Evolutionary conservation across 2,797 vertebrate genomes (phyloP).

Genomic region (Gorsachius magnificus): DNA sequence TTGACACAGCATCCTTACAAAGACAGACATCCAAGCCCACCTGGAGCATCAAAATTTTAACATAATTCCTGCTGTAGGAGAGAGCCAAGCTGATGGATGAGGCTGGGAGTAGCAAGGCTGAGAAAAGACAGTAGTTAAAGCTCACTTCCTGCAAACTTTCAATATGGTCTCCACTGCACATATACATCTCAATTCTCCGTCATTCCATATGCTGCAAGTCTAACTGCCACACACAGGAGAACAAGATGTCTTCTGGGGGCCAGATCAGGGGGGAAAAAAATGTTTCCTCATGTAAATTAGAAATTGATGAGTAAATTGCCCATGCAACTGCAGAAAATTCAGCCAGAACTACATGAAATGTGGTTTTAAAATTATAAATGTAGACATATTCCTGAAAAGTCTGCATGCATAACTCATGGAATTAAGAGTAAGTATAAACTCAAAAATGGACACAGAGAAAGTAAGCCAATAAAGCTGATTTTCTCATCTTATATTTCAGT

Average conservation of each 20-base stretch:
- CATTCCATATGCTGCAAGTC: background rate
- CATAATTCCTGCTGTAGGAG: background rate
- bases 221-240: background rate
- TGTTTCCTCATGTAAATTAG: background rate
- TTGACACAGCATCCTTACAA: background rate
- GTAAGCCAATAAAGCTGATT: background rate
- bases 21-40: background rate
- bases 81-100: background rate
- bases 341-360: background rate
- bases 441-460: background rate
- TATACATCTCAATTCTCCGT: background rate
- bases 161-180: background rate
- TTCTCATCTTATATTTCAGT: background rate
- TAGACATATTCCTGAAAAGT: background rate
- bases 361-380: background rate
- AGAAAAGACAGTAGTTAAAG: background rate
- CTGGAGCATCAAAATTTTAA: background rate
- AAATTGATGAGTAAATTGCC: background rate
- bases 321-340: background rate
- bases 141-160: background rate
- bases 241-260: background rate
- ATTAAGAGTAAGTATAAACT: background rate
- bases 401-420: background rate
- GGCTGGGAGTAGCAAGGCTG: background rate
- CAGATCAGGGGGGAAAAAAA: fast-evolving